Evolutionary conservation across 2,888 invertebrate genomes (phyloP).

Genomic region (Dichetophora obliterata): DNA sequence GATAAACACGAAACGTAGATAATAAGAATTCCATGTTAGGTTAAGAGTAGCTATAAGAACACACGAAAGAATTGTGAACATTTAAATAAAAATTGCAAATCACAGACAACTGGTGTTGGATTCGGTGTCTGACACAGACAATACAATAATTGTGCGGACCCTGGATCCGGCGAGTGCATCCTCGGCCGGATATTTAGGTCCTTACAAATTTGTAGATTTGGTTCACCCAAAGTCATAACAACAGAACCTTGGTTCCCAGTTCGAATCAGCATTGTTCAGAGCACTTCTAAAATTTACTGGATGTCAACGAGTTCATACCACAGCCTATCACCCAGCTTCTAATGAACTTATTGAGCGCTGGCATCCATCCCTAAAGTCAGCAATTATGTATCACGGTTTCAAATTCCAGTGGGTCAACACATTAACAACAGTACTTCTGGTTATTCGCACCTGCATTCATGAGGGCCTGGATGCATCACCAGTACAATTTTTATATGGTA

Average conservation of each 20-base stretch:
- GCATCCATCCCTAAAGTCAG: constrained; percentile 38
- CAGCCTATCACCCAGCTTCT: constrained; percentile 41
- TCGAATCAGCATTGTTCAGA: constrained; percentile 39
- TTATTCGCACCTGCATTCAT: background rate
- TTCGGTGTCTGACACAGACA: too few species aligned
- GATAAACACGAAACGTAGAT: too few species aligned
- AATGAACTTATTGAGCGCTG: constrained; percentile 43
- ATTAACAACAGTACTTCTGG: constrained; percentile 33
- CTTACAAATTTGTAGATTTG: constrained; percentile 38
- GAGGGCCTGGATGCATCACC: too few species aligned
- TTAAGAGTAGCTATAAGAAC: too few species aligned
- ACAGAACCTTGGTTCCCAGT: constrained; percentile 44
- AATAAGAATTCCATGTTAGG: too few species aligned
- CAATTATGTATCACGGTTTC: constrained; percentile 30
- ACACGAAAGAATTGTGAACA: too few species aligned
- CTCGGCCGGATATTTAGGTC: too few species aligned
- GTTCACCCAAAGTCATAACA: constrained; percentile 36
- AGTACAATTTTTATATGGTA: constrained; percentile 33
- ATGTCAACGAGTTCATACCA: constrained; percentile 22
- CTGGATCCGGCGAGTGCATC: too few species aligned
- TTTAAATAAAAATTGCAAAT: too few species aligned
- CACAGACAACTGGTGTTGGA: too few species aligned
- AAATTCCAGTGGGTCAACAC: constrained; percentile 27
- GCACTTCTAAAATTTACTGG: constrained; percentile 33
- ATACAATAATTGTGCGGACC: too few species aligned